Evolutionary conservation across 2,113 vertebrate genomes (phyloP), one percentile per base, ranked within the genome.

Genomic region (Lates calcarifer): DNA sequence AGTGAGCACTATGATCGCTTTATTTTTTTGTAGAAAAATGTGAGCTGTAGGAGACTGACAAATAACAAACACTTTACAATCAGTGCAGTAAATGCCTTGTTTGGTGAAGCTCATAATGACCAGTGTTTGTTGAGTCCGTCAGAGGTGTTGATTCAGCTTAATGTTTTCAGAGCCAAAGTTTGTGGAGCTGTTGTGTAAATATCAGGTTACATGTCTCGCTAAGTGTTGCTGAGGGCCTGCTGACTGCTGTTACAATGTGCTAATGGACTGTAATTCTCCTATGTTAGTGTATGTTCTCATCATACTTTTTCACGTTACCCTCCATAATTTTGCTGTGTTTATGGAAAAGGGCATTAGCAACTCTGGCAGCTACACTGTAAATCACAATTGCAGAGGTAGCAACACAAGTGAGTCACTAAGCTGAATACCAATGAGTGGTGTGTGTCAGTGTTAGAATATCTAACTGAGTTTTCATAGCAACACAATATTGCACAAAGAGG

Each of bases 71-170:
- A 79, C 7, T 41, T 61, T 35, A 60, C 2, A 68, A 24, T 62
- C 53, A 67, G 4, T 67, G 31, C 28, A 55, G 69, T 81, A 83
- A 85, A 82, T 29, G 14, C 14, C 17, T 66, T 66, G 8, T 81
- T 79, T 49, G 8, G 33, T 35, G 26, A 66, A 74, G 63, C 77
- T 77, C 35, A 56, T 76, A 85, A 90, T 78, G 62, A 74, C 28
- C 18, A 57, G 60, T 77, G 37, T 74, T 79, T 47, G 31, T 41
- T 29, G 62, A 60, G 41, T 28, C 58, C 18, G 45, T 63, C 63
- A 63, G 24, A 56, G 11, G 63, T 56, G 56, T 35, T 64, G 56
- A 51, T 57, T 70, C 39, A 35, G 9, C 28, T 8, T 49, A 2
- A 24, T 41, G 29, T 31, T 58, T 57, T 28, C 9, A 18, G 22